Conservation (phyloP, 2,888 invertebrate species). For the Gisinianus flammeolus region DNA sequence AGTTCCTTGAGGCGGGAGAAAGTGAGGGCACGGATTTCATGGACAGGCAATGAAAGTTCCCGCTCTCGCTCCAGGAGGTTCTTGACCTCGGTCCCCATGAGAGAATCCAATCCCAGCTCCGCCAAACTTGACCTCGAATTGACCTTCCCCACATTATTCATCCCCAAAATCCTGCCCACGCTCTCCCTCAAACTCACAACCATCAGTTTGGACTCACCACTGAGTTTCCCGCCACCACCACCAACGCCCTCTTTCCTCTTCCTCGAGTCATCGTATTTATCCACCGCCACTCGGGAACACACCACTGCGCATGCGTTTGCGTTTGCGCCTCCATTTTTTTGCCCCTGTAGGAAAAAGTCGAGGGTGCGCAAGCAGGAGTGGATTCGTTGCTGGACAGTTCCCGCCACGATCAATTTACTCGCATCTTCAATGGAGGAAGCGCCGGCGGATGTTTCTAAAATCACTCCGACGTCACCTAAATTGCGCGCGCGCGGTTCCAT, state of each 20-base stretch:
- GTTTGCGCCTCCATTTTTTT: not conserved
- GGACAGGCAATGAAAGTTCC: slow-evolving; percentile 82
- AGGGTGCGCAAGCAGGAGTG: slow-evolving; percentile 78
- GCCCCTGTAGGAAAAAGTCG: slow-evolving; percentile 54
- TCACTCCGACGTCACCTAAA: slow-evolving; percentile 68
- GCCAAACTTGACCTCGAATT: slow-evolving; percentile 66
- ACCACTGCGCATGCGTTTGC: too few relatives aligned
- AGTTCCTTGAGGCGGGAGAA: slow-evolving; percentile 74
- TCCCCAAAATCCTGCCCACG: not conserved
- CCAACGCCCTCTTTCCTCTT: not conserved
- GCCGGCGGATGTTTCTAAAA: slow-evolving; percentile 62
- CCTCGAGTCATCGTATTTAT: not conserved
- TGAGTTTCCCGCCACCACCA: not conserved
- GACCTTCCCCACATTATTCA: not conserved
- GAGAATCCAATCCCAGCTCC: slow-evolving; percentile 94
- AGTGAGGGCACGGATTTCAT: slow-evolving; percentile 82
- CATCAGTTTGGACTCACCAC: too few relatives aligned
- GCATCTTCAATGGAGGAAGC: too few relatives aligned
- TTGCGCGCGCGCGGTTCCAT: too few relatives aligned
- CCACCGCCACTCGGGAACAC: too few relatives aligned
- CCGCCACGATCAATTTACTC: slow-evolving; percentile 71
- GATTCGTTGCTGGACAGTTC: slow-evolving; percentile 85
- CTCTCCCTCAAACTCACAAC: not conserved
- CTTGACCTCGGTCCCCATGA: slow-evolving; percentile 97
- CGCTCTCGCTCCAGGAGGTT: slow-evolving; percentile 88